Evolutionary conservation across 2,113 vertebrate species (phyloP).

Genomic region (Apistogramma diplotaenia): DNA sequence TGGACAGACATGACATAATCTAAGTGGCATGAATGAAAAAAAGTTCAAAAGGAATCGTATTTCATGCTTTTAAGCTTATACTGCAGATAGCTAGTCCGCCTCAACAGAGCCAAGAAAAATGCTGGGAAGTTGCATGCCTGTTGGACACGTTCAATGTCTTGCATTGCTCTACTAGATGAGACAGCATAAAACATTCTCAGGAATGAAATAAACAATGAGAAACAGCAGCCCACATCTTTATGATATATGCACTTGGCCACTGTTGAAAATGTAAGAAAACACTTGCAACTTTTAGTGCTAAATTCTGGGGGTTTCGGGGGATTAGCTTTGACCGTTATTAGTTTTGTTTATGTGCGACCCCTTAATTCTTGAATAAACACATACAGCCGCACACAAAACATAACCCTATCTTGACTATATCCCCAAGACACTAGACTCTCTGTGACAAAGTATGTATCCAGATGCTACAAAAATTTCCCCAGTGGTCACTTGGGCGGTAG

Average conservation of each 20-base stretch:
- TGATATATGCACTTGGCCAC: not conserved
- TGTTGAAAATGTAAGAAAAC: not conserved
- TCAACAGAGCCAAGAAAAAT: not conserved
- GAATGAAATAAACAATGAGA: not conserved
- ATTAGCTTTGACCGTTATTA: not conserved
- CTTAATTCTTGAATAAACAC: not conserved
- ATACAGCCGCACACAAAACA: conserved; percentile 10
- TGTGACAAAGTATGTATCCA: conserved; percentile 20
- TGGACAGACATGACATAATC: conserved; percentile 56
- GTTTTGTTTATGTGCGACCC: not conserved
- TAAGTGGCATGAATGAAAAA: conserved; percentile 6
- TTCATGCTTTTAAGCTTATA: not conserved
- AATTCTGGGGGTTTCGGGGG: not conserved
- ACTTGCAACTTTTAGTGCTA: not conserved
- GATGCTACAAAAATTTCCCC: conserved; percentile 32
- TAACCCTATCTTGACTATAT: conserved; percentile 7
- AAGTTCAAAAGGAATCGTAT: conserved; percentile 10
- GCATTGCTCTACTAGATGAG: not conserved
- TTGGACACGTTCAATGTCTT: not conserved
- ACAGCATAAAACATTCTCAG: not conserved
- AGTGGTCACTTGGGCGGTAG: conserved; percentile 50
- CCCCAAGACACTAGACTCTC: not conserved
- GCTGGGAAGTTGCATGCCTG: not conserved
- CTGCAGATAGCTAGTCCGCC: not conserved
- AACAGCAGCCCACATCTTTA: not conserved